A percentile compares a stretch with the other conserved stretches of the same genome.
phyloP scores from a whole-genome alignment of 2,113 vertebrate species.

The Etia nguti region DNA sequence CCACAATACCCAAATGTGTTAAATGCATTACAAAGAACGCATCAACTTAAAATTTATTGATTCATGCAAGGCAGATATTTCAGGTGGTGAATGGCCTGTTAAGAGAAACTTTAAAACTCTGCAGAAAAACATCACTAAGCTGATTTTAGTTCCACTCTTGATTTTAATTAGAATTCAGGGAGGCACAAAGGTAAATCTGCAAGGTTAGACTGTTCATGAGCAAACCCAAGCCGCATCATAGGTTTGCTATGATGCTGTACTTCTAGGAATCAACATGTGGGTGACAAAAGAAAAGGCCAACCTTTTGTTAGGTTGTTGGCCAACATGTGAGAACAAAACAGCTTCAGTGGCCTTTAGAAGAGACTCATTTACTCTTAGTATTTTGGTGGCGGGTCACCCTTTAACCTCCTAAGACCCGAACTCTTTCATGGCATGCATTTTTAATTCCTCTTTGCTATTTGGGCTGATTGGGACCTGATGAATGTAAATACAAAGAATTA shows the following conservation, averaged over 20 bases:
- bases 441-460: too few relatives aligned
- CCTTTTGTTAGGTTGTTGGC: neutral
- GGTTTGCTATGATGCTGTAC: neutral
- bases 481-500: too few relatives aligned
- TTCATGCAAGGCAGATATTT: neutral
- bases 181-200: neutral
- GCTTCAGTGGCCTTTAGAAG: neutral
- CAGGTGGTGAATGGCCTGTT: accelerated
- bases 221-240: accelerated
- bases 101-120: neutral
- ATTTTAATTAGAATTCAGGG: neutral
- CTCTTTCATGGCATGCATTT: too few relatives aligned
- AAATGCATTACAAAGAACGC: neutral
- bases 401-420: too few relatives aligned
- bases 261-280: neutral
- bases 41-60: neutral
- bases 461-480: too few relatives aligned
- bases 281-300: accelerated
- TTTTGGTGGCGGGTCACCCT: neutral
- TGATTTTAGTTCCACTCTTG: neutral
- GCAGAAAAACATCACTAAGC: accelerated
- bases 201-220: neutral
- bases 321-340: neutral
- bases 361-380: accelerated
- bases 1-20: accelerated